Evolutionary conservation across 2,797 vertebrate genomes (phyloP), one percentile per base, ranked within the genome.

Genomic region (Aeoliscus strigatus): DNA sequence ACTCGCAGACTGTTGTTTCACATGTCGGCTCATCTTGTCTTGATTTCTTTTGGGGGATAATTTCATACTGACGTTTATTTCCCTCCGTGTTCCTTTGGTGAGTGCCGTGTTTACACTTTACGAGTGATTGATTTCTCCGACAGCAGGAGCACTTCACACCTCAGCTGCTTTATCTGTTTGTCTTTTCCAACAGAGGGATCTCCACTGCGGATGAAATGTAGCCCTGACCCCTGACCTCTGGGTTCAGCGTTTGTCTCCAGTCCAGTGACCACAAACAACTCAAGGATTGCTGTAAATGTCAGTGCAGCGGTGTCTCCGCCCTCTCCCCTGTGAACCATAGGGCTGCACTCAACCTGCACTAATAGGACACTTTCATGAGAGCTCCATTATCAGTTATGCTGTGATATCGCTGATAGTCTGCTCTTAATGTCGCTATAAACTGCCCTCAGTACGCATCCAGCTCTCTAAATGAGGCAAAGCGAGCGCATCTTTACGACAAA

Each of bases 281-380:
- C 80, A 59, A 59, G 79, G 60, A 81, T 76, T 81, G 79, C 84
- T 85, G 86, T 73, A 87, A 88, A 89, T 85, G 85, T 86, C 84
- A 87, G 57, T 59, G 68, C 69, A 60, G 76, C 59, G 46, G 61
- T 42, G 60, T 66, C 51, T 54, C 65, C 63, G 40, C 66, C 64
- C 68, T 71, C 55, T 80, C 60, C 72, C 73, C 72, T 73, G 67
- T 81, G 78, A 85, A 80, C 74, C 73, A 78, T 51, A 75, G 67
- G 40, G 66, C 62, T 59, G 70, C 79, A 73, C 58, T 77, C 73
- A 84, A 76, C 73, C 74, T 70, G 69, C 79, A 84, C 67, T 73
- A 84, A 79, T 65, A 46, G 60, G 73, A 80, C 70, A 70, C 75
- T 83, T 87, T 84, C 54, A 81, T 60, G 60, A 73, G 60, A 52